Conservation (phyloP, 2,113 vertebrate species). For the Paradoxurus hermaphroditus region DNA sequence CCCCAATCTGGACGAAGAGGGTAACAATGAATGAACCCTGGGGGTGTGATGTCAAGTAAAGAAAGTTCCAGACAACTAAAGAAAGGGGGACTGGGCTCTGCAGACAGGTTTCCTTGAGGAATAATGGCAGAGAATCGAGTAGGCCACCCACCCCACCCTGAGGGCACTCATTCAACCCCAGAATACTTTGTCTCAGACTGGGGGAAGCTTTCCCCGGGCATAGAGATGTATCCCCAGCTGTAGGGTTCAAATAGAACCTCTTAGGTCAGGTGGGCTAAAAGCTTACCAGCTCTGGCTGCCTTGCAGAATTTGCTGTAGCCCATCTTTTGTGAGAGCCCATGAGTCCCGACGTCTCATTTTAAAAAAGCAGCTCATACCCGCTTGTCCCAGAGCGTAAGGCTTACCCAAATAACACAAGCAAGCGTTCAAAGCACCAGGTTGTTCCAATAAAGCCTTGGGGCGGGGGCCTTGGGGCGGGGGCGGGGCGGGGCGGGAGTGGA, state of each 20-base stretch:
- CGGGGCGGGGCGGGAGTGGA: fast-evolving
- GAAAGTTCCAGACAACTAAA: neutral
- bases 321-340: neutral
- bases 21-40: neutral
- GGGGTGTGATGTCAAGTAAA: neutral
- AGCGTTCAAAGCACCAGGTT: neutral
- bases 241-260: neutral
- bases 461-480: too few species aligned
- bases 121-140: neutral
- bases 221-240: neutral
- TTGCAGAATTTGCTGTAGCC: neutral
- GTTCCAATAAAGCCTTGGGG: neutral
- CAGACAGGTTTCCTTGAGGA: neutral
- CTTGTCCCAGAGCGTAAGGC: neutral
- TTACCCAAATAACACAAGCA: neutral
- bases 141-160: fast-evolving
- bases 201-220: neutral
- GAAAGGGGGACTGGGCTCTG: neutral
- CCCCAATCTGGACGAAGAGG: neutral
- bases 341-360: neutral
- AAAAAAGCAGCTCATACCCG: neutral
- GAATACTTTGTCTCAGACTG: too few species aligned
- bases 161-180: too few species aligned
- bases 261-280: neutral
- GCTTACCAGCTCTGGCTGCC: neutral